These are phyloP conservation scores for Indri indri DNA, from an alignment of 2,113 vertebrate genomes.

Conservation along the genomic window DNA sequence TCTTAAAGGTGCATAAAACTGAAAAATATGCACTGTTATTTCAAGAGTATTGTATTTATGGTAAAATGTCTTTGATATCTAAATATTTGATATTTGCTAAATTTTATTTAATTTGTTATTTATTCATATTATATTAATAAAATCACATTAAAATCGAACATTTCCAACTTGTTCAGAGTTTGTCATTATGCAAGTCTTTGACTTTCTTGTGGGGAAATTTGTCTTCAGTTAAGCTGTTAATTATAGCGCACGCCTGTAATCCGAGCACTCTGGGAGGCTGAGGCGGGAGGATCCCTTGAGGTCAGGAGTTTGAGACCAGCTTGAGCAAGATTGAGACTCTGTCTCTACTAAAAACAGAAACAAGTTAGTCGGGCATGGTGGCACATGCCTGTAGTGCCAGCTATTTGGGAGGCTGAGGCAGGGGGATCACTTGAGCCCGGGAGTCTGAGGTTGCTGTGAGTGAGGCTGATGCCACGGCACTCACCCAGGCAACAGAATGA, in stretches of 20 bases:
- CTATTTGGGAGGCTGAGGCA: too few relatives aligned
- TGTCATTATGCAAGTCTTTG: constrained; percentile 35
- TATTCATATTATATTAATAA: neutral
- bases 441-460: too few relatives aligned
- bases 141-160: neutral
- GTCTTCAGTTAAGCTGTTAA: constrained; percentile 41
- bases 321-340: too few relatives aligned
- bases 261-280: too few relatives aligned
- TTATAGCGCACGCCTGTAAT: neutral
- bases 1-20: neutral
- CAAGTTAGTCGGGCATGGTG: too few relatives aligned
- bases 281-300: too few relatives aligned
- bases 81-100: constrained; percentile 18
- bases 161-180: neutral
- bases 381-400: too few relatives aligned
- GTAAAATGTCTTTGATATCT: constrained; percentile 40
- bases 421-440: too few relatives aligned
- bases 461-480: too few relatives aligned
- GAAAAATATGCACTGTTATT: constrained; percentile 38
- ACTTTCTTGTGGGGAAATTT: constrained; percentile 28
- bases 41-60: constrained; percentile 62
- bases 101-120: constrained; percentile 49
- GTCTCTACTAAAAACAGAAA: too few relatives aligned
- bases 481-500: too few relatives aligned
- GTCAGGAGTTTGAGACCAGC: too few relatives aligned